These are phyloP conservation scores for Nowickia ferox DNA, from an alignment of 2,888 invertebrate species.

Conservation along the genomic window DNA sequence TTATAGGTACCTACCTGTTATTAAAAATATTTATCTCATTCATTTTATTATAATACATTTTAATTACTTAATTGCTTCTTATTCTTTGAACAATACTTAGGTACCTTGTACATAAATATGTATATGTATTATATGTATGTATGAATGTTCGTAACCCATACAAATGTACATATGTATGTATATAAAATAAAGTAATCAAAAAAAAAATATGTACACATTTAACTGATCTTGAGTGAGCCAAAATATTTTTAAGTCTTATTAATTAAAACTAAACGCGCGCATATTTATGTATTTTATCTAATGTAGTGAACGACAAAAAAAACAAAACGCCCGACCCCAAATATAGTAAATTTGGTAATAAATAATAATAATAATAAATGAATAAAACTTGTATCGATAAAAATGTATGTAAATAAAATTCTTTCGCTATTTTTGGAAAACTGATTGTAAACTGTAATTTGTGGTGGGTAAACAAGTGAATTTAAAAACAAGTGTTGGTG, in stretches of 20 bases:
- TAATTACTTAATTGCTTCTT: constrained; percentile 3
- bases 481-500: constrained; percentile 15
- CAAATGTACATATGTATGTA: not conserved
- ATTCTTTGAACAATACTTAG: not conserved
- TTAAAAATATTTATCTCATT: not conserved
- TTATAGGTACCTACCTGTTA: constrained; percentile 6
- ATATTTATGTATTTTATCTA: constrained; percentile 39
- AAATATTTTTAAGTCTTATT: constrained; percentile 52
- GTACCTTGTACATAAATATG: not conserved
- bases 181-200: not conserved
- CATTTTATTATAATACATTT: not conserved
- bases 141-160: not conserved
- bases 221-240: constrained; percentile 65
- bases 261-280: constrained; percentile 25
- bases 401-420: constrained; percentile 56
- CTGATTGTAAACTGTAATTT: constrained; percentile 17
- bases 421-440: constrained; percentile 29
- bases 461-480: constrained; percentile 43
- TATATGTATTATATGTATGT: not conserved
- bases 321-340: constrained; percentile 52
- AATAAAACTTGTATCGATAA: constrained; percentile 56
- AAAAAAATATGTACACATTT: constrained; percentile 20
- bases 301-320: constrained; percentile 50
- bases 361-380: constrained; percentile 31
- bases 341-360: constrained; percentile 51